phyloP scores from a whole-genome alignment of 2,888 invertebrate genomes.

The Rotaria macrura region DNA sequence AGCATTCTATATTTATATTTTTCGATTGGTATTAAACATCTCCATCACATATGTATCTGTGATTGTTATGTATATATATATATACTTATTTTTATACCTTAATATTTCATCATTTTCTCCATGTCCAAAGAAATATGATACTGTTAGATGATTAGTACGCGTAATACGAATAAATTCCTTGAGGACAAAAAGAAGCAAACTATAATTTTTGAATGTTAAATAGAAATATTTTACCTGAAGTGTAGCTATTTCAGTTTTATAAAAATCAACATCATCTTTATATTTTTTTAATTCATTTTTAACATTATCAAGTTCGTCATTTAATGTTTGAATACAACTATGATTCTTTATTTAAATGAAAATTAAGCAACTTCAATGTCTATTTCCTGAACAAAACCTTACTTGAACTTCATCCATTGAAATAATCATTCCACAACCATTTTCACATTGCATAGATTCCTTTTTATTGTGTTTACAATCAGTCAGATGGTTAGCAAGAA shows the following conservation, averaged over 20 bases:
- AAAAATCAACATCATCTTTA: conserved; percentile 73
- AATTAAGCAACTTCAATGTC: neutral
- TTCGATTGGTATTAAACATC: too few relatives aligned
- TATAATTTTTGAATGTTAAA: neutral
- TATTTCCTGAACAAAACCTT: neutral
- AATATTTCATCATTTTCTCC: conserved; percentile 83
- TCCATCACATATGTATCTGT: too few relatives aligned
- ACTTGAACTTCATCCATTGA: conserved; percentile 73
- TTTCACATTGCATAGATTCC: conserved; percentile 78
- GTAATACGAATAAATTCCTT: conserved; percentile 83
- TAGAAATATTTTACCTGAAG: conserved; percentile 60
- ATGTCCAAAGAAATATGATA: conserved; percentile 80
- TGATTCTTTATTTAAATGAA: conserved; percentile 58
- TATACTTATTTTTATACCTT: conserved; percentile 38
- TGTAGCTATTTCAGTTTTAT: conserved; percentile 73
- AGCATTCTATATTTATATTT: too few relatives aligned
- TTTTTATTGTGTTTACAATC: conserved; percentile 90
- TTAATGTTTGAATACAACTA: conserved; percentile 78
- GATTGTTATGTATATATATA: too few relatives aligned
- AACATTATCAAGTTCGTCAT: conserved; percentile 67
- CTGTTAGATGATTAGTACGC: conserved; percentile 77
- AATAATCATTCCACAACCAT: conserved; percentile 81
- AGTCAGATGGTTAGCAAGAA: conserved; percentile 67
- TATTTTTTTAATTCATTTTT: conserved; percentile 74
- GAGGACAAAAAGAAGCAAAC: conserved; percentile 35